Evolutionary conservation across 2,113 vertebrate genomes (phyloP), one percentile per base, ranked within the genome.

Genomic region (Guaruba guarouba): DNA sequence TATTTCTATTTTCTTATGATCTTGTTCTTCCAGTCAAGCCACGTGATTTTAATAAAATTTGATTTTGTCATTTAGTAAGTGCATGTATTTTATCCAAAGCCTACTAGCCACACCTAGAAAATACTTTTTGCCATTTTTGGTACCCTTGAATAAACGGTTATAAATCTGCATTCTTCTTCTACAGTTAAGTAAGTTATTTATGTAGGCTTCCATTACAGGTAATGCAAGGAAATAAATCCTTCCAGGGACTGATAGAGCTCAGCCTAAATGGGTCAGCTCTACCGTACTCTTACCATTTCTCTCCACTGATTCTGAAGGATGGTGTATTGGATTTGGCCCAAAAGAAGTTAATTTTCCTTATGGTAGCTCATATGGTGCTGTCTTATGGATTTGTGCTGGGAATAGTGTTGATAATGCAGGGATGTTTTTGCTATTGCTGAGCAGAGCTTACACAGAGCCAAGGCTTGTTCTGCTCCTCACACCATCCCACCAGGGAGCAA

Each of bases 401-500:
- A 83, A 43, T 3, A 25, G 14, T 17, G 13, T 27, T 76, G 13
- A 14, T 62, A 52, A 35, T 10, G 25, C 20, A 46, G 22, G 10
- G 6, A 25, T 39, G 13, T 24, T 73, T 61, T 61, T 4, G 10
- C 28, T 29, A n/a, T 4, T 39, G 39, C 23, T 51, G 22, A 84
- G 8, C 8, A 43, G 31, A 2, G 17, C 20, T 55, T 51, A 33
- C 28, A 28, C 20, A 25, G 3, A 2, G 3, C 11, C 6, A 49
- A 66, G 20, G 20, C 0, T 22, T 59, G 11, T 15, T 59, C 31
- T 44, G 27, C 6, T 74, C 24, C 22, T 67, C 68, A 51, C 11
- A 2, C 14, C 1, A 6, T 3, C 13, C 5, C 1, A 3, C 39
- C 48, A 39, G 18, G 0, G 1, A 55, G 12, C 33, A 52, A 23